phyloP scores from a whole-genome alignment of 2,888 invertebrate genomes.

The Eulithis testata region DNA sequence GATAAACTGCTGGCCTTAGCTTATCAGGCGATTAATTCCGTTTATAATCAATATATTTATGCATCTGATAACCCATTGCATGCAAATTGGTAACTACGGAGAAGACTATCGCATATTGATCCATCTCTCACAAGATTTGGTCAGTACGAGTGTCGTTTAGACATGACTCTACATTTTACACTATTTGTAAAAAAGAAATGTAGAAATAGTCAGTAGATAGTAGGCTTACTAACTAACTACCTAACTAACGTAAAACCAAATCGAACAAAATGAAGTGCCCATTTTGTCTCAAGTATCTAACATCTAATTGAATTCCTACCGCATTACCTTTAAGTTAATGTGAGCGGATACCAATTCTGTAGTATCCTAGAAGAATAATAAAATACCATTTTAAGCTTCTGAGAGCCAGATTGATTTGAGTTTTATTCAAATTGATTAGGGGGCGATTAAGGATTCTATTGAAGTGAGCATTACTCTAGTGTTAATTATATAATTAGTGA shows the following conservation, averaged over 20 bases:
- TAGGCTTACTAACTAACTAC: too few relatives aligned
- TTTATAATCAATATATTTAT: constrained; percentile 13
- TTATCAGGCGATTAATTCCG: constrained; percentile 26
- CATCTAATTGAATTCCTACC: constrained; percentile 8
- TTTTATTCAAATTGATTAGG: constrained; percentile 12
- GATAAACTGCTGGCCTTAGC: constrained; percentile 20
- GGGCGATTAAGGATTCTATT: constrained; percentile 15
- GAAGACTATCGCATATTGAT: not conserved
- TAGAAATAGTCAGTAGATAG: too few relatives aligned
- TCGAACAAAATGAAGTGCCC: too few relatives aligned
- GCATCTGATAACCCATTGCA: constrained; percentile 11
- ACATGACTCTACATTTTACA: too few relatives aligned
- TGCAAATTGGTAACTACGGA: constrained; percentile 4
- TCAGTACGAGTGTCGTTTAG: too few relatives aligned
- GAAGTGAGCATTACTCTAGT: constrained; percentile 13
- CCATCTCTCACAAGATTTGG: too few relatives aligned
- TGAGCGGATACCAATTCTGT: constrained; percentile 9
- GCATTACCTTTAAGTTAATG: constrained; percentile 16
- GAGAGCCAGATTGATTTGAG: constrained; percentile 10
- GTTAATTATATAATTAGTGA: constrained; percentile 6
- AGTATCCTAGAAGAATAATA: constrained; percentile 17
- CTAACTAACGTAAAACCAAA: too few relatives aligned
- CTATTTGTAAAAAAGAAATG: too few relatives aligned
- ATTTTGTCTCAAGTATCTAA: not conserved
- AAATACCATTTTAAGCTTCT: constrained; percentile 15